Percentiles rank a stretch among this genome's conserved stretches.
Evolutionary conservation across 2,888 invertebrate genomes (phyloP).

Genomic region (Mylabris sibirica): DNA sequence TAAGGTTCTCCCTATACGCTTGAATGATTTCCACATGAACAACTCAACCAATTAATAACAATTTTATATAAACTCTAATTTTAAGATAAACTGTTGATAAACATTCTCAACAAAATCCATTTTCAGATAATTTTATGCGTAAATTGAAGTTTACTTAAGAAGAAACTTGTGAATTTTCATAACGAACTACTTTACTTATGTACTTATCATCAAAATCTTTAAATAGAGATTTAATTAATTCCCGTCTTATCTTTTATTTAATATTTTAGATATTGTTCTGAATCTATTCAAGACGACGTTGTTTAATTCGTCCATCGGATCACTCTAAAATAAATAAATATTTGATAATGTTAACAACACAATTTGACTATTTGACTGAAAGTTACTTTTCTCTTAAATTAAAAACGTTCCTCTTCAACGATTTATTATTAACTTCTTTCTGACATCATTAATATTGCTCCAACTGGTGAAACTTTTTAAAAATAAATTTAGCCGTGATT

Average conservation of each 20-base stretch:
- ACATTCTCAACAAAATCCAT: not conserved
- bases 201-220: not conserved
- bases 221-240: not conserved
- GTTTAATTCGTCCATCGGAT: too few relatives aligned
- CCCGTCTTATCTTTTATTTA: not conserved
- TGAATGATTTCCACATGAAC: not conserved
- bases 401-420: not conserved
- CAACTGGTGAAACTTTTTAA: not conserved
- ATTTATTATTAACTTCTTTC: not conserved
- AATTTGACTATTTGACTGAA: too few relatives aligned
- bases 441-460: not conserved
- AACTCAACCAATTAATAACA: not conserved
- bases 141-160: not conserved
- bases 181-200: not conserved
- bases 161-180: not conserved
- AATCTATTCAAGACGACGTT: not conserved
- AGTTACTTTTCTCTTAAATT: not conserved
- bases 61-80: not conserved
- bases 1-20: not conserved
- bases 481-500: conserved; percentile 1
- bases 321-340: too few relatives aligned
- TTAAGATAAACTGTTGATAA: not conserved
- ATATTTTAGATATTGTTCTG: not conserved
- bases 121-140: not conserved
- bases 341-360: too few relatives aligned